Evolutionary conservation across 2,888 invertebrate genomes (phyloP), one percentile per base, ranked within the genome.

Genomic region (Silvanus unidentatus): DNA sequence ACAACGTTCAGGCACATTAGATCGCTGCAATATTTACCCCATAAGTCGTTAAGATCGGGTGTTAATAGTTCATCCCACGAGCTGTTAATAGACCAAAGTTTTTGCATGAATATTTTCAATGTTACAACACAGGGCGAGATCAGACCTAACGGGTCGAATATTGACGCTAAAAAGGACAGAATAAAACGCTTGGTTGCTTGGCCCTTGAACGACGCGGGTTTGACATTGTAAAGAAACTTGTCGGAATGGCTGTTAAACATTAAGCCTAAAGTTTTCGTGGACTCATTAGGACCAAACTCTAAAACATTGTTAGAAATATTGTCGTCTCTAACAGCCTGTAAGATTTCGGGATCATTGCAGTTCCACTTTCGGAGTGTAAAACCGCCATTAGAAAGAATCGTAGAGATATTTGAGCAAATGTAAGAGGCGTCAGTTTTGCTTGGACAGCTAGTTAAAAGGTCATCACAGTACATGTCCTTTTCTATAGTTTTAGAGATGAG

Each of bases 121-220:
- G 8, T 39, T 10, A 53, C 45, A 13, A 47, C 32, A 3, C 13
- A 12, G 1, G 48, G 45, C 29, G 39, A 15, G 16, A 52, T 8
- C 8, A 52, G 35, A 3, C 52, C 53, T 9, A 48, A 27, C 6
- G 48, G 49, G 37, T 53, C 51, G 22, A 45, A 53, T 8, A 52
- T 45, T 40, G 16, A 5, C 28, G 51, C 12, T 16, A 42, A 28
- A 14, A 6, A 11, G 6, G 40, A 40, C 8, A 40, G 13, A 12
- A 40, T 40, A 11, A 15, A 5, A 30, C 40, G 29, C n/a, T 40
- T 40, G 8, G n/a, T 40, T 14, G 15, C 3, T 37, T 11, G n/a
- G 6, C 6, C 22, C 22, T 27, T 27, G 13, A 32, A n/a, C n/a
- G n/a, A 3, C 4, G n/a, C n/a, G 32, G n/a, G n/a, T n/a, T n/a